Base-by-base conservation (phyloP, 1,140 invertebrate genomes). In the Caenorhabditis brenneri region DNA sequence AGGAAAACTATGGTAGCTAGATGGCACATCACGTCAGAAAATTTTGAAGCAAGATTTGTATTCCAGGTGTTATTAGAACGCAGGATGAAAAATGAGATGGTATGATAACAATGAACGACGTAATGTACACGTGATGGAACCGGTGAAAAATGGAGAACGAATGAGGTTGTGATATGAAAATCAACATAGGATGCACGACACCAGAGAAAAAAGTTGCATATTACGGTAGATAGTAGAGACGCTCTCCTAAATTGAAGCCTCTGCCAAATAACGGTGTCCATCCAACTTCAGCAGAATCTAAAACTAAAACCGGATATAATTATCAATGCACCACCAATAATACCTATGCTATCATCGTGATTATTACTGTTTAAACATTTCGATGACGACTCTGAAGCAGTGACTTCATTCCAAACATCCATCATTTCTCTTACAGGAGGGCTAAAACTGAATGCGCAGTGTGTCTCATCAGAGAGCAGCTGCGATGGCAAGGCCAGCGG, bases 211-310 rank as follows among this genome's bases (percentile, higher is more conserved):
- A 27, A 36, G 22, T n/a, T n/a, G n/a, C n/a, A n/a, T n/a, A 65
- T 46, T 46, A 74, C 9, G 65, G 65, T 2, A 42, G 10, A 31
- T 74, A 74, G 65, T 24, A 74, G 22, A 74, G 65, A 22, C 65
- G 65, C 36, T 74, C 65, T 22, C 65, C 65, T 4, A 74, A n/a
- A 24, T 74, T 74, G 65, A 74, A 74, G 4, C 65, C 65, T 10
- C 15, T 33, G 16, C 65, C 65, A n/a, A 74, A 74, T 33, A 74
- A 74, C 24, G 65, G 65, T 42, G 65, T 74, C 65, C 65, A 74
- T 6, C 36, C 10, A 10, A 19, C 12, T n/a, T 74, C 36, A n/a
- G 42, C 1, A 12, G 29, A 3, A 10, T 46, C 65, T 74, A 36
- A 24, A 74, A 74, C 10, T 16, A 39, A 19, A 16, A 27, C n/a